These are phyloP conservation scores for Elysia crispata DNA, from an alignment of 2,888 invertebrate genomes.

Conservation along the genomic window DNA sequence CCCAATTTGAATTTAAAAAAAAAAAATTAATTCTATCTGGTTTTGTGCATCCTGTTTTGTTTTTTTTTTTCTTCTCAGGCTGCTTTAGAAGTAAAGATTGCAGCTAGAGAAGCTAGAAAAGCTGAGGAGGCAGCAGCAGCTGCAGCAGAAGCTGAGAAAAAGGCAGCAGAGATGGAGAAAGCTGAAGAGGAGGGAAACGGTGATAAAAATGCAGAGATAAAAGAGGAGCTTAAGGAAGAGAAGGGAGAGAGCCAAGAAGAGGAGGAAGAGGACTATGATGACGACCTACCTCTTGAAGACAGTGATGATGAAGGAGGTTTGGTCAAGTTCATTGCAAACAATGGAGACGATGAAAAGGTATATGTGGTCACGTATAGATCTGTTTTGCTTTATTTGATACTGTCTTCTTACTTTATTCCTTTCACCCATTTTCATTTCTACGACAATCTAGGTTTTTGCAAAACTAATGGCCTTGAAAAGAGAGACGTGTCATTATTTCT, in stretches of 20 bases:
- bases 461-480: no score
- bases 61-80: conserved; percentile 7
- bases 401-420: no score
- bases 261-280: conserved; percentile 41
- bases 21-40: neutral
- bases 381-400: no score
- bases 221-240: conserved; percentile 2
- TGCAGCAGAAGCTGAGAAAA: conserved; percentile 27
- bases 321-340: neutral
- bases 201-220: neutral
- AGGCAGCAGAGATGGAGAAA: conserved; percentile 13
- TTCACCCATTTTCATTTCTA: no score
- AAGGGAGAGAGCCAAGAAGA: conserved; percentile 2
- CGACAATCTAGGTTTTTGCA: no score
- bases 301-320: conserved; percentile 30
- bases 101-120: conserved; percentile 23
- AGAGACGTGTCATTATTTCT: no score
- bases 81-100: conserved; percentile 37
- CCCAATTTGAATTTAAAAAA: neutral
- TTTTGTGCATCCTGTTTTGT: no score
- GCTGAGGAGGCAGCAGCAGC: conserved; percentile 30
- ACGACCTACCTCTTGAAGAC: conserved; percentile 31
- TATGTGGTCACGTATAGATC: no score
- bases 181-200: neutral
- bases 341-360: conserved; percentile 6